A percentile compares a stretch with the other conserved stretches of the same genome.
Conservation (phyloP, 2,888 invertebrate genomes). For the Dastarcus helophoroides region DNA sequence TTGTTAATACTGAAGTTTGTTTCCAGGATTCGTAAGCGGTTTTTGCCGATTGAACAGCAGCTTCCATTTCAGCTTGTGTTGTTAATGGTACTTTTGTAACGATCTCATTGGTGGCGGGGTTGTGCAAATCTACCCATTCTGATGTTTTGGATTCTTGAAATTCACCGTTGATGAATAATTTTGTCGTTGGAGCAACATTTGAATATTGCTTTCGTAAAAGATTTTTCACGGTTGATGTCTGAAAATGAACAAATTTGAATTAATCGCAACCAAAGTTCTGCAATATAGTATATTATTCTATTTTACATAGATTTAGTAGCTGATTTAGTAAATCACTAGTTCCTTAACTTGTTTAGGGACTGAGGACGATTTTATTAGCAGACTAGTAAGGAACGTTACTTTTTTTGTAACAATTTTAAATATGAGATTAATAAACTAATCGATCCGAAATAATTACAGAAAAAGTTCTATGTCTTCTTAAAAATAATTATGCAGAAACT, state of each 20-base stretch:
- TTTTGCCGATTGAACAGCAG: constrained; percentile 78
- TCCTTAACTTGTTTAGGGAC: too few species aligned
- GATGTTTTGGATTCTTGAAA: constrained; percentile 84
- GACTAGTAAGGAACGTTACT: too few species aligned
- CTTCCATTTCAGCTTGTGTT: constrained; percentile 79
- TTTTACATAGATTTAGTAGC: too few species aligned
- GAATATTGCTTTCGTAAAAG: constrained; percentile 21
- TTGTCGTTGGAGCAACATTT: constrained; percentile 56
- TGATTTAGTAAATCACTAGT: too few species aligned
- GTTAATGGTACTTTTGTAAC: constrained; percentile 77
- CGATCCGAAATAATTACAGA: too few species aligned
- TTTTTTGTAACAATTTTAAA: too few species aligned
- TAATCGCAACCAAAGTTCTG: too few species aligned
- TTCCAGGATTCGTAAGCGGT: constrained; percentile 72
- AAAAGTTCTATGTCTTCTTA: too few species aligned
- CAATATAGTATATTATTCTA: too few species aligned
- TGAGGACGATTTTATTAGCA: too few species aligned
- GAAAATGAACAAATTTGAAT: constrained; percentile 5
- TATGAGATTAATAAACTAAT: too few species aligned
- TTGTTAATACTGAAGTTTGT: constrained; percentile 75
- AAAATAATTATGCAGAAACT: too few species aligned
- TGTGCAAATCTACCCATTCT: constrained; percentile 90
- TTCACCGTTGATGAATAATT: constrained; percentile 92
- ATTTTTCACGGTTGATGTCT: constrained; percentile 3
- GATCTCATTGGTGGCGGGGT: constrained; percentile 87